Evolutionary conservation across 2,888 invertebrate genomes (phyloP).

Genomic region (Cheilosia grossa): DNA sequence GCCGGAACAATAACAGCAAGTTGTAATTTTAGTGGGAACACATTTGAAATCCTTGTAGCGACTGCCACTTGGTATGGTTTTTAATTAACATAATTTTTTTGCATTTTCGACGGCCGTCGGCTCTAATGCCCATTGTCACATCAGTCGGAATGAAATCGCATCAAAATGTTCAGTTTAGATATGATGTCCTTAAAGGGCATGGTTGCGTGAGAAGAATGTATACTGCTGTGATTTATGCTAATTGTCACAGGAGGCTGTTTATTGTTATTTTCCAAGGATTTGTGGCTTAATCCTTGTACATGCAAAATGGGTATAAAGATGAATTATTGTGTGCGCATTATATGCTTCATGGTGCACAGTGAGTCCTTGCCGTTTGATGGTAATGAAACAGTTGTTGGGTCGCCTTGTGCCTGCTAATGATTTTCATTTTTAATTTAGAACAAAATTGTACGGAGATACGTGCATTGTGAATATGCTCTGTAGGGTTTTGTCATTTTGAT

Average conservation of each 20-base stretch:
- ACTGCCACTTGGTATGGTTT: conserved; percentile 19
- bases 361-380: conserved; percentile 66
- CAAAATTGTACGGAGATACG: not conserved
- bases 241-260: conserved; percentile 70
- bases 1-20: conserved; percentile 27
- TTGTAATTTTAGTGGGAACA: conserved; percentile 48
- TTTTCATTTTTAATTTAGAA: conserved; percentile 46
- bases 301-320: conserved; percentile 45
- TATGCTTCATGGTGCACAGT: conserved; percentile 61
- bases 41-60: conserved; percentile 61
- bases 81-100: conserved; percentile 73
- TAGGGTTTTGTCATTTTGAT: conserved; percentile 39
- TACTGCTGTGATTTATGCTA: conserved; percentile 68
- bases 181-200: conserved; percentile 69
- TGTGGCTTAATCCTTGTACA: conserved; percentile 56
- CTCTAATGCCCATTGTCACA: conserved; percentile 56
- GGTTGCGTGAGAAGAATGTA: conserved; percentile 60
- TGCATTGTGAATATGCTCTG: conserved; percentile 28
- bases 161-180: conserved; percentile 27
- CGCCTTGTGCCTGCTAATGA: conserved; percentile 56
- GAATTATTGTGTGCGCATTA: conserved; percentile 59
- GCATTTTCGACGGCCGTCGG: conserved; percentile 58
- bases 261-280: conserved; percentile 70
- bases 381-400: conserved; percentile 66
- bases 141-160: conserved; percentile 50